Percentiles rank a stretch among this genome's conserved stretches.
phyloP scores from a whole-genome alignment of 1,140 invertebrate genomes.

The Bombus waltoni region DNA sequence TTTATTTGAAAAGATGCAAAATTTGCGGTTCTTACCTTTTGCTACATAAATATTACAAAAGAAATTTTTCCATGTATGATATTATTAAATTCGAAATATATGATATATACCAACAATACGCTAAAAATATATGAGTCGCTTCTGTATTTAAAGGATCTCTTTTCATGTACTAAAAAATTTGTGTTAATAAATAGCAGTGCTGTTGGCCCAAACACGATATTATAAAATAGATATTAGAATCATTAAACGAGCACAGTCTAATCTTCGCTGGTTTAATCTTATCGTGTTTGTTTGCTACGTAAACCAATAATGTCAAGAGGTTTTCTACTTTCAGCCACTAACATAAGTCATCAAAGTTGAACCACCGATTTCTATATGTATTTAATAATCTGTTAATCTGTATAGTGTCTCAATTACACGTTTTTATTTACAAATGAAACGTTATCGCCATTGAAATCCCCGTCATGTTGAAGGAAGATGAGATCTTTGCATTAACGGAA shows the following conservation, averaged over 20 bases:
- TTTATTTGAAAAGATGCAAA: no score
- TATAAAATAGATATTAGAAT: background rate
- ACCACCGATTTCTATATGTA: background rate
- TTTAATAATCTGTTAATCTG: background rate
- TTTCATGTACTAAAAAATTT: no score
- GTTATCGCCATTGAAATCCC: background rate
- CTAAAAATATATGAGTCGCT: no score
- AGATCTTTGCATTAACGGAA: background rate
- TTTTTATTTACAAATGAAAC: slow-evolving; percentile 8
- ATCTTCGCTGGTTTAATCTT: background rate
- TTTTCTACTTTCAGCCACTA: background rate
- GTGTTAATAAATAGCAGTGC: no score
- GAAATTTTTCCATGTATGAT: no score
- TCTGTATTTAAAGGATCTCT: no score
- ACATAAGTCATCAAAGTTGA: background rate
- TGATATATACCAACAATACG: no score
- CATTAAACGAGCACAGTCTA: background rate
- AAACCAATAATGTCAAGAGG: background rate
- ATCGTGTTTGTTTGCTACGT: background rate
- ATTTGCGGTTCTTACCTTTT: no score
- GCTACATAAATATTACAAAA: no score
- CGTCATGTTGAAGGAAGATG: background rate
- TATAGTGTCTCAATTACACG: background rate
- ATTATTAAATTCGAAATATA: no score
- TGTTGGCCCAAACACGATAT: background rate